Evolutionary conservation across 2,888 invertebrate species (phyloP), one percentile per base, ranked within the genome.

Genomic region (Anorthoa munda): DNA sequence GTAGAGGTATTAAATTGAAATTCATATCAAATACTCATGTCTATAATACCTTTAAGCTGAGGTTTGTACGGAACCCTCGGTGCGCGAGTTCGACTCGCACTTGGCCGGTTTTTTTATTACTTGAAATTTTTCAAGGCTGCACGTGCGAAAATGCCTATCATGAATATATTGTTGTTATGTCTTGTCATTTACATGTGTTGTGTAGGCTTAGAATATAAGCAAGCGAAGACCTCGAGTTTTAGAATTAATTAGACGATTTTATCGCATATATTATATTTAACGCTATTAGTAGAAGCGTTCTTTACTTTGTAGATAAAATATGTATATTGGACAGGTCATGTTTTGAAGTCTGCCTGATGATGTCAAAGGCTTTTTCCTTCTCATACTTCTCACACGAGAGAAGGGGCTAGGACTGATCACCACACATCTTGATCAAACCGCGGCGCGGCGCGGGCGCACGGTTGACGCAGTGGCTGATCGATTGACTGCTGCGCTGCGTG

Each of bases 241-340:
- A 18, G 21, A 76, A 69, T 76, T 53, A 69, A 69, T 64, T 50
- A 21, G 18, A 12, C 5, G 46, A 39, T 23, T 53, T 75, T 75
- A n/a, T 18, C 2, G 53, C 48, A 51, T 58, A 18, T 45, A 21
- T 46, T 58, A 18, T 45, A 21, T 46, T 18, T 46, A 11, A 12
- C 15, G 26, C 15, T 0, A 59, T 18, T 23, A 15, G 23, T 23
- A 60, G 13, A 55, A 53, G 15, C 58, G 4, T 12, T 58, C 3
- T n/a, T n/a, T 51, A 18, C 23, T 18, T 56, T 11, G 11, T 21
- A 53, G 21, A 21, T 3, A 21, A 53, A 21, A 53, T 39, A 39
- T 39, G 7, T 58, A 2, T 18, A 7, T 23, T 63, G 18, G 46
- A 23, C 61, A 63, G 61, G 61, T 48, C 61, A 53, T 53, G 53